These are phyloP conservation scores for Drosophila serrata DNA, from an alignment of 1,140 invertebrate species.

Conservation along the genomic window DNA sequence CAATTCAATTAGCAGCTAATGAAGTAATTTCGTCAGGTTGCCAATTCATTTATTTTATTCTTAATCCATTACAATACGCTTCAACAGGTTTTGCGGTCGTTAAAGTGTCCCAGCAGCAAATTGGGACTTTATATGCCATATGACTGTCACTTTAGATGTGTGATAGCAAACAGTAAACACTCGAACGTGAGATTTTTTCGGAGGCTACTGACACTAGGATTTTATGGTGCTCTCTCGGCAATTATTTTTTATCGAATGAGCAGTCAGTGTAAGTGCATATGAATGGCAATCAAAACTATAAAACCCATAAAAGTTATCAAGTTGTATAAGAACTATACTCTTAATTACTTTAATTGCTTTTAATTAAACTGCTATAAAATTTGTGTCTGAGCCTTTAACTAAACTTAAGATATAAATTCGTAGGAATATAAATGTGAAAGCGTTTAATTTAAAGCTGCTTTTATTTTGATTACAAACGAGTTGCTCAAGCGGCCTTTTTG, in stretches of 20 bases:
- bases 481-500: conserved; percentile 11
- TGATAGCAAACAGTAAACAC: conserved; percentile 46
- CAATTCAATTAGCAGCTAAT: conserved; percentile 73
- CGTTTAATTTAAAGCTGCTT: conserved; percentile 41
- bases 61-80: conserved; percentile 32
- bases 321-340: not conserved
- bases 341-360: conserved; percentile 9
- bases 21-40: conserved; percentile 57
- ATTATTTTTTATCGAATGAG: conserved; percentile 65
- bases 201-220: conserved; percentile 36
- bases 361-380: not conserved
- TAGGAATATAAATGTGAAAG: conserved; percentile 3
- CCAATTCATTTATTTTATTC: conserved; percentile 53
- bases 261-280: conserved; percentile 19
- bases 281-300: conserved; percentile 32
- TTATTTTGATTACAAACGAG: conserved; percentile 52
- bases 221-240: conserved; percentile 46
- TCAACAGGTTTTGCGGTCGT: conserved; percentile 67
- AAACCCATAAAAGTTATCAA: not conserved
- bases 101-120: conserved; percentile 49
- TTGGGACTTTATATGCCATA: conserved; percentile 35
- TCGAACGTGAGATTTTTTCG: conserved; percentile 19
- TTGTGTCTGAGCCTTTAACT: conserved; percentile 3
- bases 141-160: conserved; percentile 43
- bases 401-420: not conserved